Base-by-base conservation (phyloP, 2,113 vertebrate species). In the Urocitellus parryii region DNA sequence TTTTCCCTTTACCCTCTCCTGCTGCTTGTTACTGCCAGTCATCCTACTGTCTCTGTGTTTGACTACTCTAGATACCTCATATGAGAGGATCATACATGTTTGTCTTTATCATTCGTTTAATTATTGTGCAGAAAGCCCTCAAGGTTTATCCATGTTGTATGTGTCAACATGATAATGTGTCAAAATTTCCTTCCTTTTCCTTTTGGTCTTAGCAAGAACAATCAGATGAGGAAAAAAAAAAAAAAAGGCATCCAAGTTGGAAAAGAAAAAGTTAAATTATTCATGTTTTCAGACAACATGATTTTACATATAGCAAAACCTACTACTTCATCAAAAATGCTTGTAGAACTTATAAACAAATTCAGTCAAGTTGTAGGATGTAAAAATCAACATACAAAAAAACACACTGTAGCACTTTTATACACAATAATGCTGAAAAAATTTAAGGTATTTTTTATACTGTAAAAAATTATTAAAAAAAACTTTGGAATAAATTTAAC, bases 1-100 rank as follows among this genome's bases (percentile, higher is more conserved):
- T 11, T 27, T 37, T 48, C 17, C 63, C 68, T 32, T 8, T 9
- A 61, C 58, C 58, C 58, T 24, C n/a, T 24, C 7, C 5, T 25
- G 18, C 14, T 0, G 24, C 14, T 42, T 3, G 77, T 51, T 8
- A 58, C 63, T 65, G 24, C 72, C 17, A 2, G 18, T 53, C 39
- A 68, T 34, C 32, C 63, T 7, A 17, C 45, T 29, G 39, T 32
- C 25, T 34, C 77, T 58, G 1, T 1, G 65, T 39, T 8, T 24
- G 34, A 51, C 17, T 5, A 5, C 25, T 53, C n/a, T 1, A 16
- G 16, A 11, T 1, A 13, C 9, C 24, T 42, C 63, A 4, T 4
- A 0, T 24, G 39, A 11, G 18, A 2, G 48, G 24, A 24, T 37
- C 83, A 32, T 3, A 45, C 37, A 14, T 25, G 10, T 61, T 5